A percentile compares a stretch with the other conserved stretches of the same genome.
phyloP scores from a whole-genome alignment of 2,888 invertebrate species.

The Apoda limacodes region DNA sequence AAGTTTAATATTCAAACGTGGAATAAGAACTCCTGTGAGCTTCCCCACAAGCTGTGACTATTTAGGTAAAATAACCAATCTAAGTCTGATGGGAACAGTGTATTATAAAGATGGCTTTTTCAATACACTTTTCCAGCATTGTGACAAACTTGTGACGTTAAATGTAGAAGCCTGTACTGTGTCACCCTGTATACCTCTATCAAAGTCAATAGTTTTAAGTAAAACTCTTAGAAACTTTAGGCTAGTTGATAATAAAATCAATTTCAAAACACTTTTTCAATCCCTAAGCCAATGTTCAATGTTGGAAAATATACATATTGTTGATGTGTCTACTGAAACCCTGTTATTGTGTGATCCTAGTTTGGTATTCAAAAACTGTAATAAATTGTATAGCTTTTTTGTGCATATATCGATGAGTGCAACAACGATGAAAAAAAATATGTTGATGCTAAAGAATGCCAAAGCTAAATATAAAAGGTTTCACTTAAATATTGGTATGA shows the following conservation, averaged over 20 bases:
- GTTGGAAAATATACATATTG: slow-evolving; percentile 43
- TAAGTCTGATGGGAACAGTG: slow-evolving; percentile 37
- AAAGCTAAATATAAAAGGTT: slow-evolving; percentile 26
- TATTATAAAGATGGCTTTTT: slow-evolving; percentile 39
- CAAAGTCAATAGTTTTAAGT: slow-evolving; percentile 31
- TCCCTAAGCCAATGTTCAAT: slow-evolving; percentile 35
- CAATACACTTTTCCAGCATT: slow-evolving; percentile 36
- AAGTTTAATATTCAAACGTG: slow-evolving; percentile 28
- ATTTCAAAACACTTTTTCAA: slow-evolving; percentile 34
- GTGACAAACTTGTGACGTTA: slow-evolving; percentile 37
- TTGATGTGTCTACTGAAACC: slow-evolving; percentile 24
- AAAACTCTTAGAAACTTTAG: slow-evolving; percentile 40
- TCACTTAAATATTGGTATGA: slow-evolving; percentile 28
- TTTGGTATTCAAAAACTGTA: slow-evolving; percentile 34
- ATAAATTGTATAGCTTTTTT: slow-evolving; percentile 36
- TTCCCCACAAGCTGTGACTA: slow-evolving; percentile 29
- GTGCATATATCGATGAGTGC: slow-evolving; percentile 30
- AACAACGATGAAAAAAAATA: slow-evolving; percentile 25
- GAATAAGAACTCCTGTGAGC: slow-evolving; percentile 25
- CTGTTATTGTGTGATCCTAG: slow-evolving; percentile 30
- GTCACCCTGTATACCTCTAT: slow-evolving; percentile 26
- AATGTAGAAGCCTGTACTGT: slow-evolving; percentile 29
- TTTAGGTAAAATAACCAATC: slow-evolving; percentile 43
- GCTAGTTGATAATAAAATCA: slow-evolving; percentile 33
- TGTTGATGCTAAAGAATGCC: slow-evolving; percentile 28